Evolutionary conservation across 2,888 invertebrate species (phyloP).

Genomic region (Schrankia costaestrigalis): DNA sequence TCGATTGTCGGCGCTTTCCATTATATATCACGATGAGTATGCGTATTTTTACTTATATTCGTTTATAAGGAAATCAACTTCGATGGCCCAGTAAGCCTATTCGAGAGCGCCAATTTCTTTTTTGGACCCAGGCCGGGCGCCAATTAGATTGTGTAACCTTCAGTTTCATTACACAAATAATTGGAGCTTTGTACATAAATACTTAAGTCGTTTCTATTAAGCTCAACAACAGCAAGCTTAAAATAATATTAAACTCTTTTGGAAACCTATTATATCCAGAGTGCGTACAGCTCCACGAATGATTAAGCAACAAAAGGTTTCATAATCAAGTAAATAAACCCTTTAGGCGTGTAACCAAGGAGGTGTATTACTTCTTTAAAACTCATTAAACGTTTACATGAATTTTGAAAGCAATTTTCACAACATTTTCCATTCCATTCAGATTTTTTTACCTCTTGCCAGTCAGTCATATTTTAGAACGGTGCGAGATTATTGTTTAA

Average conservation of each 20-base stretch:
- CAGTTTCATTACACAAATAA: too few species aligned
- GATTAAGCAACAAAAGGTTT: conserved; percentile 40
- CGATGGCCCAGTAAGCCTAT: conserved; percentile 35
- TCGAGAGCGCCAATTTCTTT: conserved; percentile 40
- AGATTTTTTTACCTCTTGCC: conserved; percentile 6
- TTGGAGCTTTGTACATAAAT: too few species aligned
- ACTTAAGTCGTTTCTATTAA: too few species aligned
- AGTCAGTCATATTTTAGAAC: conserved; percentile 8
- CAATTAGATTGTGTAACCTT: conserved; percentile 26
- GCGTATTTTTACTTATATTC: conserved; percentile 32
- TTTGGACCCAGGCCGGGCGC: conserved; percentile 27
- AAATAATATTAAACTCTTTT: conserved; percentile 15
- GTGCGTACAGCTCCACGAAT: conserved; percentile 29
- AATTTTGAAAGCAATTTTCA: conserved; percentile 18
- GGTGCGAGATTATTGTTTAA: conserved; percentile 6
- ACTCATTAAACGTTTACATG: conserved; percentile 24
- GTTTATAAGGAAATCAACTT: conserved; percentile 39
- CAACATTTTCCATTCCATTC: conserved; percentile 17
- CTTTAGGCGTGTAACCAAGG: conserved; percentile 33
- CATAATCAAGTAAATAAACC: conserved; percentile 41
- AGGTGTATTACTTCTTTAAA: conserved; percentile 40
- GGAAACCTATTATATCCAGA: conserved; percentile 24
- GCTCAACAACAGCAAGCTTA: conserved; percentile 17
- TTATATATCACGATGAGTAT: conserved; percentile 36
- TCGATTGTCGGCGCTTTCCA: conserved; percentile 27